Evolutionary conservation across 2,888 invertebrate species (phyloP), one percentile per base, ranked within the genome.

Genomic region (Chloroclystis v-ata): DNA sequence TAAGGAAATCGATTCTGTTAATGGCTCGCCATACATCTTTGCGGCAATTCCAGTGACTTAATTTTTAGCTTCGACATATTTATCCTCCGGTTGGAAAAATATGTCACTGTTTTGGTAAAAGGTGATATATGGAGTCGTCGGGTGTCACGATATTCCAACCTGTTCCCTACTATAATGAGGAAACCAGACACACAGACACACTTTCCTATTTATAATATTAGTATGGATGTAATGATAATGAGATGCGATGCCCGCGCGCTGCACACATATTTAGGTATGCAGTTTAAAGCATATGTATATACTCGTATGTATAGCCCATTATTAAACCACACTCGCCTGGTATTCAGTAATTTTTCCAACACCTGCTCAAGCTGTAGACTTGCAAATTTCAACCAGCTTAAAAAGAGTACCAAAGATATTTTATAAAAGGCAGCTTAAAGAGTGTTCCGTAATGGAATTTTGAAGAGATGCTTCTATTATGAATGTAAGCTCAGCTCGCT

Each of bases 1-100:
- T 58, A 49, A 51, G 58, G 49, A 54, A 54, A 56, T 58, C 55
- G 52, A 54, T 58, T 58, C 54, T 40, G 50, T 37, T 54, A 52
- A 58, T 54, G 50, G 44, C 28, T 24, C n/a, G 30, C 50, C 35
- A 51, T 56, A 58, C 42, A 52, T 58, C 56, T 37, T 42, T 37
- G 40, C 11, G 38, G 42, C 46, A 52, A 57, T 51, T 50, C 37
- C 37, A 48, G 44, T 41, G 49, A 46, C 54, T 58, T 50, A 47
- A 54, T 52, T 52, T 52, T 52, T 45, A 33, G 47, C 33, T 37
- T 44, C 37, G 30, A 30, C 43, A 47, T 28, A 49, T 51, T 53
- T 51, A 41, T 42, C 37, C 14, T 6, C 10, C 12, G 16, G 28
- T 32, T 12, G 41, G 28, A 20, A 25, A 35, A 46, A 42, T 35